Conservation (phyloP, 2,113 vertebrate species). For the Poeciliopsis turrubarensis region DNA sequence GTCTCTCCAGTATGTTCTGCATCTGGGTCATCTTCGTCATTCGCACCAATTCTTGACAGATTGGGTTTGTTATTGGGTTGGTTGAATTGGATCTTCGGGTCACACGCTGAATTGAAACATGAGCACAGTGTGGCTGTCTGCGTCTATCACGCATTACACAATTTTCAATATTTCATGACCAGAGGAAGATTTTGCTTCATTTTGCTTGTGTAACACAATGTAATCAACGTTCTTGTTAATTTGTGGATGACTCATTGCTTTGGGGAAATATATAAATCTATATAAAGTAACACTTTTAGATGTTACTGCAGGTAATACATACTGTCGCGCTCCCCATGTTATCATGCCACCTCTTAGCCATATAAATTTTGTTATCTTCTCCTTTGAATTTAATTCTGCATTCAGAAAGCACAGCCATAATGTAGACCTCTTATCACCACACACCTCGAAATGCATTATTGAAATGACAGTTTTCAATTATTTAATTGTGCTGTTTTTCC, state of each 20-base stretch:
- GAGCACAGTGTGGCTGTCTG: background rate
- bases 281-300: background rate
- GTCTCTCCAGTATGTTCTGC: background rate
- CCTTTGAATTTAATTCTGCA: background rate
- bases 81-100: constrained; percentile 29
- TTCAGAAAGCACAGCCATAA: background rate
- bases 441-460: background rate
- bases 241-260: background rate
- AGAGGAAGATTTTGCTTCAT: background rate
- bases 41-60: background rate
- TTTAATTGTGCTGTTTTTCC: too few relatives aligned
- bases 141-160: background rate
- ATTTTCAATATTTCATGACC: background rate
- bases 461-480: background rate
- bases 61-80: constrained; percentile 18
- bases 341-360: background rate
- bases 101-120: background rate
- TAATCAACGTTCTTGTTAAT: background rate
- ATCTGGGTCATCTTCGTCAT: background rate
- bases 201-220: background rate
- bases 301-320: background rate
- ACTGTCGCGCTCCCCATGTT: background rate
- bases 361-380: background rate
- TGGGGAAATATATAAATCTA: too few relatives aligned
- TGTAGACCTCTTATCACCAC: background rate